A percentile compares a stretch with the other conserved stretches of the same genome.
These are phyloP conservation scores for Conchocele bisecta DNA, from an alignment of 2,888 invertebrate species.

Conservation along the genomic window DNA sequence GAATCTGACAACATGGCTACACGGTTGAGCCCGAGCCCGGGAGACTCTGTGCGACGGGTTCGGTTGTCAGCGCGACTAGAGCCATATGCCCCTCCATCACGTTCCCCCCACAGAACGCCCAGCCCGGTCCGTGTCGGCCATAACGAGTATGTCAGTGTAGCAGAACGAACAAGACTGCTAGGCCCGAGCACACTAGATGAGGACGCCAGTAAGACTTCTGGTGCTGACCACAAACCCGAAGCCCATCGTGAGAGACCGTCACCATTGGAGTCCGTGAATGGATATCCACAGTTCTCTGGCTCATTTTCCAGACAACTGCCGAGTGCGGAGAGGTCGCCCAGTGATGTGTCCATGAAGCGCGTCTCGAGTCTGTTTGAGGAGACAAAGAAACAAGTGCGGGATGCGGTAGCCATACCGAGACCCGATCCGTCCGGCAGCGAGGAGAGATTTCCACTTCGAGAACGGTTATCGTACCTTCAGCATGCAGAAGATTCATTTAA, in stretches of 20 bases:
- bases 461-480: conserved; percentile 31
- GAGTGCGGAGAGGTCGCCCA: conserved; percentile 42
- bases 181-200: conserved; percentile 12
- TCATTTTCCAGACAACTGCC: neutral
- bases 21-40: neutral
- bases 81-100: conserved; percentile 21
- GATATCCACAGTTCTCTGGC: neutral
- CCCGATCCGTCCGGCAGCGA: conserved; percentile 61
- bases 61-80: conserved; percentile 46
- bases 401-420: conserved; percentile 49
- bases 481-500: conserved; percentile 46
- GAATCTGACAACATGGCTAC: neutral
- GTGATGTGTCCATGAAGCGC: conserved; percentile 59
- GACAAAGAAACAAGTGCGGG: conserved; percentile 51
- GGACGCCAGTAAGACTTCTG: no score
- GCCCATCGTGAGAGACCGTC: no score
- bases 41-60: conserved; percentile 28
- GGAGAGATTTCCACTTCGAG: conserved; percentile 52
- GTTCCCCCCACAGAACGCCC: conserved; percentile 16
- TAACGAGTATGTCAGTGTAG: conserved; percentile 49
- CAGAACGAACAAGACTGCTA: conserved; percentile 57
- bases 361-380: conserved; percentile 62
- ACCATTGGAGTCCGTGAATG: neutral
- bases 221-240: neutral
- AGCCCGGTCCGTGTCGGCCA: neutral